A percentile compares a stretch with the other conserved stretches of the same genome.
Conservation (phyloP, 2,797 vertebrate species). For the Glyptemys insculpta region DNA sequence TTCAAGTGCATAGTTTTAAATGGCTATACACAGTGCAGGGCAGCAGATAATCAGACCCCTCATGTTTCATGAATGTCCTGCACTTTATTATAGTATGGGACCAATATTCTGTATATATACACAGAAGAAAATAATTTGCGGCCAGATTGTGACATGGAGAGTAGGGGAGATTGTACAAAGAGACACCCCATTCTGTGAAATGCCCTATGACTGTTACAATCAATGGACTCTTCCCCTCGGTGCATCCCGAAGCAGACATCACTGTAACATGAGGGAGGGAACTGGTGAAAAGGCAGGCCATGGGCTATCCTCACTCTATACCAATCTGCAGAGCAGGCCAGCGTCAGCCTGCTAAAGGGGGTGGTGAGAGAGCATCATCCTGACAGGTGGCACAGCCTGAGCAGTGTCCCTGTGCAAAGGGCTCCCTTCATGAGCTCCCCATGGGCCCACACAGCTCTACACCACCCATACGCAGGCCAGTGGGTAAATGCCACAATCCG, state of each 20-base stretch:
- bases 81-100: constrained; percentile 73
- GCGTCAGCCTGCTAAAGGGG: background rate
- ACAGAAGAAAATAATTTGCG: constrained; percentile 67
- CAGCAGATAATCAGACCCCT: constrained; percentile 32
- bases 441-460: background rate
- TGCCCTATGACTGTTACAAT: background rate
- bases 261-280: background rate
- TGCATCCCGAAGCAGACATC: background rate
- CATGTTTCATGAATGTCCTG: constrained; percentile 63
- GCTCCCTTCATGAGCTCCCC: background rate
- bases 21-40: background rate
- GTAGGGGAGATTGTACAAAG: background rate
- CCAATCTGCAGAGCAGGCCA: too few relatives aligned
- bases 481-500: background rate
- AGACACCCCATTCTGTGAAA: background rate
- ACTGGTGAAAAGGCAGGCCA: background rate
- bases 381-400: background rate
- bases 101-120: constrained; percentile 49
- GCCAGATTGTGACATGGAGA: constrained; percentile 36
- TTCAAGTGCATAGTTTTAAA: constrained; percentile 53
- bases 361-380: background rate
- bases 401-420: accelerated
- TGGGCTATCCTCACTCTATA: too few relatives aligned
- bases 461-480: background rate
- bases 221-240: background rate